Base-by-base conservation (phyloP, 1,140 invertebrate genomes). In the Trichonephila clavata region DNA sequence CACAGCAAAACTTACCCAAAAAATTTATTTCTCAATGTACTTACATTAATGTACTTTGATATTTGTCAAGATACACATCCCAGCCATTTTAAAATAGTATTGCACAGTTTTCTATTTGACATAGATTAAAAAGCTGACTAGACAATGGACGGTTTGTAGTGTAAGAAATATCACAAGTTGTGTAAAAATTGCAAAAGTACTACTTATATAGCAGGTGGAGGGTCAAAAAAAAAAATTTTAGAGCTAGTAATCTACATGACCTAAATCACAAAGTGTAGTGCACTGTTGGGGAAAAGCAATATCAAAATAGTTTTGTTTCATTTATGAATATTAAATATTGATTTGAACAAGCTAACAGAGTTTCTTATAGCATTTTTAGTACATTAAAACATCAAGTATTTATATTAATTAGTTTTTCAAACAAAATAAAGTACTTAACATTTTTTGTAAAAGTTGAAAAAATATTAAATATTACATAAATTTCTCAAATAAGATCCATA, bases 71-170 rank as follows among this genome's bases (percentile, higher is more conserved):
- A 77, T 21, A 68, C 27, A 32, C 71, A 77, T 77, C 71, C 71
- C 71, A 39, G 71, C 32, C 32, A 39, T 32, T 68, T 68, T 3
- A 68, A 68, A 68, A 10, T 68, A 24, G 2, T 68, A 68, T 68
- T 68, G 65, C 71, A 32, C 71, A 77, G 32, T 18, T 77, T 39
- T 39, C 71, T 77, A 77, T 16, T 32, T 24, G 21, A 68, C 32
- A 27, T 77, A 39, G 27, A 77, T 77, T 77, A 77, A 77, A 50
- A 77, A 77, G 71, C 71, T 77, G 71, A 77, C 71, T 32, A 77
- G 71, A 77, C 71, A 77, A 77, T 18, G 71, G 71, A 77, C 32
- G 27, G 27, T 27, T 32, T 7, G 32, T 32, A 77, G 27, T 39
- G 27, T 77, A 77, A 39, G 71, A 77, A 77, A 16, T 77, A 77